phyloP scores from a whole-genome alignment of 2,888 invertebrate species.

The Anoncus sp. region DNA sequence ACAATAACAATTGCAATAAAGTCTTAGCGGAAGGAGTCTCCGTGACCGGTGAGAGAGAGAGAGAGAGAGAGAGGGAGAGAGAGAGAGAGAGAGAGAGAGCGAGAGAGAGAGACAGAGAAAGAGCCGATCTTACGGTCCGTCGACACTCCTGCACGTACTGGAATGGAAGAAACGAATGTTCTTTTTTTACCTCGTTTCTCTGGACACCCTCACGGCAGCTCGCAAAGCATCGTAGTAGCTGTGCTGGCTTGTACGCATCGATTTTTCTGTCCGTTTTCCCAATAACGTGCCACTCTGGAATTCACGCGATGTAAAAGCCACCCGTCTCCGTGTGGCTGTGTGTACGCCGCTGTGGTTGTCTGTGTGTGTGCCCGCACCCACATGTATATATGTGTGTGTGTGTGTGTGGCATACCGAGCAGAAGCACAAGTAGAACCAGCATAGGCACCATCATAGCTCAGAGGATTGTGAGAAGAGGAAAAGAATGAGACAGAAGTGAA shows the following conservation, averaged over 20 bases:
- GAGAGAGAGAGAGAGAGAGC: too few relatives aligned
- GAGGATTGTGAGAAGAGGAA: constrained; percentile 30
- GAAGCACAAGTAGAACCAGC: constrained; percentile 35
- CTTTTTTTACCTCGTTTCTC: constrained; percentile 37
- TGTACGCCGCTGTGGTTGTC: constrained; percentile 3
- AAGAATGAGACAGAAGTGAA: constrained; percentile 50
- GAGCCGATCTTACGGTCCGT: background rate
- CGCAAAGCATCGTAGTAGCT: constrained; percentile 42
- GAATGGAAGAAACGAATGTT: constrained; percentile 12
- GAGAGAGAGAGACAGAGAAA: background rate
- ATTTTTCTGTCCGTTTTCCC: constrained; percentile 79
- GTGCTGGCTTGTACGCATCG: constrained; percentile 70
- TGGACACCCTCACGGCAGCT: constrained; percentile 37
- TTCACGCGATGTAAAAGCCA: constrained; percentile 61
- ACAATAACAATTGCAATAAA: too few relatives aligned
- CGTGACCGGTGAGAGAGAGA: too few relatives aligned
- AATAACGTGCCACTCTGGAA: constrained; percentile 75
- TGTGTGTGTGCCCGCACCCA: constrained; percentile 4
- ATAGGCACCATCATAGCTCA: constrained; percentile 35
- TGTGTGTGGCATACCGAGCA: background rate
- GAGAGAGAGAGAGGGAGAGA: too few relatives aligned
- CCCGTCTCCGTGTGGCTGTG: constrained; percentile 12
- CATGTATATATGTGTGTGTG: background rate
- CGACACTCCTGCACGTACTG: background rate
- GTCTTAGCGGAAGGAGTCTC: too few relatives aligned